Conservation (phyloP, 1,140 invertebrate species). For the Neuroterus valhalla region DNA sequence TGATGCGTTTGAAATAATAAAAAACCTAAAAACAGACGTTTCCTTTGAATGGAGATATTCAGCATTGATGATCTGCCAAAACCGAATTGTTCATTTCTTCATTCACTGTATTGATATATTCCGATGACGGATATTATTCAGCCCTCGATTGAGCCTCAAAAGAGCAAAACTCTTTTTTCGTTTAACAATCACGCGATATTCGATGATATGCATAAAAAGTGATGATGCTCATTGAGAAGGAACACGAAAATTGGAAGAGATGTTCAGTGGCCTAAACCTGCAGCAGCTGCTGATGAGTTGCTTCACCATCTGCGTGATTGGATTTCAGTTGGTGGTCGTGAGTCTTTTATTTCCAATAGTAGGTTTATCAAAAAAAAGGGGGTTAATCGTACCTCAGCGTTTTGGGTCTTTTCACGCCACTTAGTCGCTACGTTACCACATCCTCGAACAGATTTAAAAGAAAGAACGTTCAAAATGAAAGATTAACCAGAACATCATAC, state of each 20-base stretch:
- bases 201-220: slow-evolving; percentile 24
- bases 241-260: slow-evolving; percentile 20
- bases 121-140: too few species aligned
- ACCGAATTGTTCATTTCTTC: too few species aligned
- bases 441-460: too few species aligned
- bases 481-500: too few species aligned
- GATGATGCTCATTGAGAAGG: slow-evolving; percentile 9
- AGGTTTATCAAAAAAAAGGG: slow-evolving; percentile 4
- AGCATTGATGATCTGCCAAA: too few species aligned
- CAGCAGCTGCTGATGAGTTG: slow-evolving; percentile 56
- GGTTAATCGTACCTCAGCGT: neutral
- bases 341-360: slow-evolving; percentile 27
- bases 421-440: neutral
- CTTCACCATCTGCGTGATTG: slow-evolving; percentile 61
- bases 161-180: slow-evolving; percentile 2
- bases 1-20: too few species aligned
- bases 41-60: too few species aligned
- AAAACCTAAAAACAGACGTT: too few species aligned
- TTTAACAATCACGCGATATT: neutral
- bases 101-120: too few species aligned
- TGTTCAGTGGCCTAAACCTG: slow-evolving; percentile 31
- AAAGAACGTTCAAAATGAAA: too few species aligned
- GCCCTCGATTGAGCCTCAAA: too few species aligned
- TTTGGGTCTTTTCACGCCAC: neutral
- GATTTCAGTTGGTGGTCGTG: slow-evolving; percentile 42